Evolutionary conservation across 2,113 vertebrate species (phyloP), one percentile per base, ranked within the genome.

Genomic region (Cricetomys ansorgei): DNA sequence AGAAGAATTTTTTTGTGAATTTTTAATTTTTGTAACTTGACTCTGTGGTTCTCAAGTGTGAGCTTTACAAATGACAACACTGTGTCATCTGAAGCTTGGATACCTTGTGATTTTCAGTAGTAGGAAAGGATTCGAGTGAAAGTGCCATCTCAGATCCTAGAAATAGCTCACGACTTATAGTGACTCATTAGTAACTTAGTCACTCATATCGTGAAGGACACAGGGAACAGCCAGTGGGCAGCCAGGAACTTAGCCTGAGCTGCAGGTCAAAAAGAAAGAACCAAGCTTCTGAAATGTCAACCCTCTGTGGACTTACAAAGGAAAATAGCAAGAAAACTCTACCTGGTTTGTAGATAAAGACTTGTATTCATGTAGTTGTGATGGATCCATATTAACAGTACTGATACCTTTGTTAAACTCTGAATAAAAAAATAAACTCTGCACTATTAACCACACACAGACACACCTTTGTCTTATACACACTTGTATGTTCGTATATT

Each of bases 351-450:
- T 75, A 64, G 69, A 96, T 40, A 76, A 81, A 95, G 25, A 9
- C 37, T 21, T 21, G 50, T 0, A 91, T 5, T 6, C 57, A 40
- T 43, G 3, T 19, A 81, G 37, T 40, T 81, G n/a, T 34, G 55
- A 62, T 85, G 23, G 29, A 1, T 19, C 19, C 57, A 12, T 69
- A 83, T 50, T 40, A 73, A 76, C 87, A 85, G 62, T 57, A 11
- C 1, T 23, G 53, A 23, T 57, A 72, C 23, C 23, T 10, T 64
- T 77, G 29, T 21, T 45, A 69, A 69, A 89, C 80, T 55, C 90
- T 85, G 62, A 77, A 21, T 34, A 92, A n/a, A 65, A 89, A 92
- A 96, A 62, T 50, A 88, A 85, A 48, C 43, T 88, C 50, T 25
- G 25, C 23, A 19, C 19, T 37, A 12, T 4, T 11, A 5, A 37